Percentiles rank a stretch among this genome's conserved stretches.
Conservation (phyloP, 2,888 invertebrate species). For the Homarus gammarus region DNA sequence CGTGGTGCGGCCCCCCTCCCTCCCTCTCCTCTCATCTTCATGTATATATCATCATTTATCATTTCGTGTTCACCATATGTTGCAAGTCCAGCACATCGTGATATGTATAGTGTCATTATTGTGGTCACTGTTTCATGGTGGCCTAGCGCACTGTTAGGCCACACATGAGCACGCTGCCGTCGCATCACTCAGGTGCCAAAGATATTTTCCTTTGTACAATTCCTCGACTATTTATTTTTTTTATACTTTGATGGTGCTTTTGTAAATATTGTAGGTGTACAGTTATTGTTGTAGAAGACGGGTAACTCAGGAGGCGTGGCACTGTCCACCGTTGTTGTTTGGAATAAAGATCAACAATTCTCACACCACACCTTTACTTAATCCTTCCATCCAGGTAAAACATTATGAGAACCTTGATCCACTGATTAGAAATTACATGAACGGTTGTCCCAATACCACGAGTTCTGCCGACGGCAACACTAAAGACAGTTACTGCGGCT, state of each 20-base stretch:
- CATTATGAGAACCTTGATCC: too few relatives aligned
- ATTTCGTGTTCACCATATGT: not conserved
- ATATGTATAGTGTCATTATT: constrained; percentile 34
- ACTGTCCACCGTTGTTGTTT: constrained; percentile 7
- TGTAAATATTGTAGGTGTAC: constrained; percentile 54
- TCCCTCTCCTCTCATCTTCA: constrained; percentile 15
- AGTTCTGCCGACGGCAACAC: too few relatives aligned
- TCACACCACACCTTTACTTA: not conserved
- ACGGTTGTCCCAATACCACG: too few relatives aligned
- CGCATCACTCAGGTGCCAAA: constrained; percentile 58
- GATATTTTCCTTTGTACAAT: constrained; percentile 45
- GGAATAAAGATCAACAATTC: constrained; percentile 35
- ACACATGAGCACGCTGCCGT: constrained; percentile 34
- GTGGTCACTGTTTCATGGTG: constrained; percentile 31
- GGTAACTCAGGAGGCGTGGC: constrained; percentile 32
- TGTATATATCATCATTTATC: constrained; percentile 20
- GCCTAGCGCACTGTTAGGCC: constrained; percentile 42
- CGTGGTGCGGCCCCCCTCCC: constrained; percentile 3
- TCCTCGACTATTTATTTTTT: constrained; percentile 47
- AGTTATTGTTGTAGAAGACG: constrained; percentile 44
- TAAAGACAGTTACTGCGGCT: too few relatives aligned
- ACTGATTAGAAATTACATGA: too few relatives aligned
- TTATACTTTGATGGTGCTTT: constrained; percentile 50
- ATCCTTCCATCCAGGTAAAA: not conserved
- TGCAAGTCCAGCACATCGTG: not conserved